Conservation (phyloP, 2,888 invertebrate genomes). For the Laspeyria flexula region DNA sequence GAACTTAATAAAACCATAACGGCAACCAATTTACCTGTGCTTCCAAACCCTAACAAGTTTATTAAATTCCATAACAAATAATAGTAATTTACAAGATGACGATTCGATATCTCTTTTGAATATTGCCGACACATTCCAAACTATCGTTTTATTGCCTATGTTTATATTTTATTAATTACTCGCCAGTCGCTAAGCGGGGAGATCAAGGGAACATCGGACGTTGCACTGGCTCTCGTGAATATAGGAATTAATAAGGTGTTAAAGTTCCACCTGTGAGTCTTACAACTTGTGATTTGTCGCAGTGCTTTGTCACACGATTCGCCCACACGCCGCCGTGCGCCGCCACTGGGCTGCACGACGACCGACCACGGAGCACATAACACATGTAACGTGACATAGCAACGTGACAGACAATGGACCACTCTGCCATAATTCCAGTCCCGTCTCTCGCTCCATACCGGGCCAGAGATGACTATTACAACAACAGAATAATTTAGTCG, state of each 20-base stretch:
- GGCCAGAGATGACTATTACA: constrained; percentile 62
- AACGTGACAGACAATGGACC: constrained; percentile 71
- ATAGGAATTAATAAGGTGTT: constrained; percentile 37
- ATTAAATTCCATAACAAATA: constrained; percentile 84
- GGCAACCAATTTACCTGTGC: constrained; percentile 78
- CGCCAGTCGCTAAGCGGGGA: constrained; percentile 47
- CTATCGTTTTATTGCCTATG: constrained; percentile 75
- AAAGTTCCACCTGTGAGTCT: constrained; percentile 31
- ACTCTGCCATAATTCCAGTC: constrained; percentile 63
- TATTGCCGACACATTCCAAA: constrained; percentile 77
- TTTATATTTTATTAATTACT: constrained; percentile 78
- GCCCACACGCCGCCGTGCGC: constrained; percentile 57
- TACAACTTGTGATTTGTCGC: constrained; percentile 44
- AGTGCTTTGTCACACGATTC: constrained; percentile 50
- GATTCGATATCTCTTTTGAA: constrained; percentile 77
- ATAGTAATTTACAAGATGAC: constrained; percentile 83
- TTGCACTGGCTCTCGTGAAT: constrained; percentile 35
- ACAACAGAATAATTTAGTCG: constrained; percentile 65
- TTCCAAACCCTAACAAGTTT: constrained; percentile 85
- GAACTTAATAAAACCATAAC: constrained; percentile 83
- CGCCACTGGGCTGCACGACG: not conserved
- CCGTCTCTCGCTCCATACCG: constrained; percentile 54
- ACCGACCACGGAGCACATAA: constrained; percentile 59
- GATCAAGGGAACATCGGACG: constrained; percentile 46
- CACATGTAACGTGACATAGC: constrained; percentile 74